These are phyloP conservation scores for Odocoileus hemionus DNA, from an alignment of 2,113 vertebrate species.

Conservation along the genomic window DNA sequence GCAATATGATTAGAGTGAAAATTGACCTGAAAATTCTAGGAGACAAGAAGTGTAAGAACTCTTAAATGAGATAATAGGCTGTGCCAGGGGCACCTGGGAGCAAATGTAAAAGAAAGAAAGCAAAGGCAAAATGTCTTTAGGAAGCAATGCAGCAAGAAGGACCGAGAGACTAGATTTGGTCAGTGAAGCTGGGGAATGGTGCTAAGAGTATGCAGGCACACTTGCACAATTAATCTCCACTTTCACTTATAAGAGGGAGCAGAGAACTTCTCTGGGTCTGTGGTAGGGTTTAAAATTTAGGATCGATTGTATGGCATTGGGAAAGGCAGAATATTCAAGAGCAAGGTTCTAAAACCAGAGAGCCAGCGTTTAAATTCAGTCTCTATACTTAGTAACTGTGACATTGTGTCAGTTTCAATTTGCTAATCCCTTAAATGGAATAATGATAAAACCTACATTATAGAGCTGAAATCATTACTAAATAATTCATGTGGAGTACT, in stretches of 20 bases:
- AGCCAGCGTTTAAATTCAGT: not conserved
- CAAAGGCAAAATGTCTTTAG: not conserved
- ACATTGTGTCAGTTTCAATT: not conserved
- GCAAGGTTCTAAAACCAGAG: not conserved
- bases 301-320: too few species aligned
- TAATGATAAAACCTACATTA: not conserved
- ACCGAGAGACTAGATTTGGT: not conserved
- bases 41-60: not conserved
- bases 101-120: not conserved
- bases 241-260: not conserved
- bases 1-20: not conserved
- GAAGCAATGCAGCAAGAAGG: not conserved
- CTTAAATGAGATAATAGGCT: not conserved
- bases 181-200: not conserved
- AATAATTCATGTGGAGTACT: not conserved
- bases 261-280: not conserved
- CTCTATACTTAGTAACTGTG: not conserved
- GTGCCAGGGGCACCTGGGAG: not conserved
- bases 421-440: not conserved
- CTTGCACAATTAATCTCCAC: not conserved
- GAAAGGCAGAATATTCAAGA: not conserved
- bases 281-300: not conserved
- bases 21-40: not conserved
- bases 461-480: not conserved
- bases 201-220: not conserved